These are phyloP conservation scores for Pachyuromys duprasi DNA, from an alignment of 2,797 vertebrate species.

Conservation along the genomic window DNA sequence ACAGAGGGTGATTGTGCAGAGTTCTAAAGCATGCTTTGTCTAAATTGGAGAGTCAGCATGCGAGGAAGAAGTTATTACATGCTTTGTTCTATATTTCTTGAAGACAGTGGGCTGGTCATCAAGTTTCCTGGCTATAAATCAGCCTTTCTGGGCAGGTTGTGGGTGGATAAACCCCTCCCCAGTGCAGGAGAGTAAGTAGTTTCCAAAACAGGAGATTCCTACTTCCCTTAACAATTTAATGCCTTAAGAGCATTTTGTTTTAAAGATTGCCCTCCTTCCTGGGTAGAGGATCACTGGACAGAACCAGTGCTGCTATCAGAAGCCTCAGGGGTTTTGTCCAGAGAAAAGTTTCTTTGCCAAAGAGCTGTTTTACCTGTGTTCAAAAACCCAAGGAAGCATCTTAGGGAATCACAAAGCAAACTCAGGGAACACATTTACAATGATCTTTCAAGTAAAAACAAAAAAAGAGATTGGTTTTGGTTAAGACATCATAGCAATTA, in stretches of 20 bases:
- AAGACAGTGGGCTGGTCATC: conserved; percentile 32
- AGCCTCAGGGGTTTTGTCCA: background rate
- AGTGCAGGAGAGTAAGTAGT: background rate
- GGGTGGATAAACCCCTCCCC: background rate
- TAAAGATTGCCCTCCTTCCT: conserved; percentile 4
- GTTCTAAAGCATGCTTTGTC: conserved; percentile 66
- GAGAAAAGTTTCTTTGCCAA: background rate
- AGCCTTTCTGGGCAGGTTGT: background rate
- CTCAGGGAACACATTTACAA: background rate
- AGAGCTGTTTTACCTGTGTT: background rate
- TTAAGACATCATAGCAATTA: background rate
- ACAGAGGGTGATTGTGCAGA: conserved; percentile 13
- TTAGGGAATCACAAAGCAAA: background rate
- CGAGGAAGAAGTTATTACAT: background rate
- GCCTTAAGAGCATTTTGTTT: conserved; percentile 37
- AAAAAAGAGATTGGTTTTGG: background rate
- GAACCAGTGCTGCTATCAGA: background rate
- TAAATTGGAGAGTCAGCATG: conserved; percentile 32
- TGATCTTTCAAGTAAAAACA: background rate
- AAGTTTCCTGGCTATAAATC: conserved; percentile 22
- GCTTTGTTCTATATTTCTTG: conserved; percentile 34
- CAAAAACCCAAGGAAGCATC: background rate
- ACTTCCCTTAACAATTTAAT: conserved; percentile 66
- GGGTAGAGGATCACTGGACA: background rate
- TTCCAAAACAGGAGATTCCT: conserved; percentile 37